phyloP scores from a whole-genome alignment of 2,113 vertebrate species.

The Pteronura brasiliensis region DNA sequence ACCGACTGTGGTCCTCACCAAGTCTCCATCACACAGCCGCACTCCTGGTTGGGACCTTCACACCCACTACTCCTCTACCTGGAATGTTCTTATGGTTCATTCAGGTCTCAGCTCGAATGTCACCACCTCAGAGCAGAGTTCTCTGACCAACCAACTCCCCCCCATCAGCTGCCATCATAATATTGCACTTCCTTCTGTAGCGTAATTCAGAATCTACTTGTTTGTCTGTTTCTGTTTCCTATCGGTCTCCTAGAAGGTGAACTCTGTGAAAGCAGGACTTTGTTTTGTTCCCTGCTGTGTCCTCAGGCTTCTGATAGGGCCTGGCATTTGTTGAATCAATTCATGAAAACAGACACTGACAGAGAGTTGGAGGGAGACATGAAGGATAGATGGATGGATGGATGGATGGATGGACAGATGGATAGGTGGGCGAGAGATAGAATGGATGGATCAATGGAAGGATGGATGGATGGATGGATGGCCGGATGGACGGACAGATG shows the following conservation, averaged over 20 bases:
- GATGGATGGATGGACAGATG: too few relatives aligned
- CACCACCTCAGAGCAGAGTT: neutral
- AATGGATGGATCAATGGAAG: rapidly evolving
- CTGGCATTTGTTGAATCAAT: neutral
- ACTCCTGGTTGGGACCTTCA: neutral
- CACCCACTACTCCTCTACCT: neutral
- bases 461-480: rapidly evolving
- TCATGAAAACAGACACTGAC: neutral
- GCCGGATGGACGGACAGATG: neutral
- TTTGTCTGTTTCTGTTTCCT: neutral
- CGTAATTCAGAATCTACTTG: neutral
- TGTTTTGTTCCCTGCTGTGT: neutral
- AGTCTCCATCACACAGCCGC: neutral
- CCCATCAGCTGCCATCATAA: too few relatives aligned
- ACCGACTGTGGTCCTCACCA: neutral
- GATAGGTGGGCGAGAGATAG: neutral
- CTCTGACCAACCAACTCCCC: neutral
- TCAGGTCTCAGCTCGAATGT: neutral
- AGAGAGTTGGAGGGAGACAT: neutral
- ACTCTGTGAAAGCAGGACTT: neutral
- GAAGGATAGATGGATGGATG: neutral
- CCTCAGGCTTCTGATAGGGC: neutral
- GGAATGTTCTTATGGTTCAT: neutral
- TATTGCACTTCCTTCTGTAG: neutral
- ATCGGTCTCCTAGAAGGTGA: neutral